Base-by-base conservation (phyloP, 2,113 vertebrate species). In the Toxostoma redivivum region DNA sequence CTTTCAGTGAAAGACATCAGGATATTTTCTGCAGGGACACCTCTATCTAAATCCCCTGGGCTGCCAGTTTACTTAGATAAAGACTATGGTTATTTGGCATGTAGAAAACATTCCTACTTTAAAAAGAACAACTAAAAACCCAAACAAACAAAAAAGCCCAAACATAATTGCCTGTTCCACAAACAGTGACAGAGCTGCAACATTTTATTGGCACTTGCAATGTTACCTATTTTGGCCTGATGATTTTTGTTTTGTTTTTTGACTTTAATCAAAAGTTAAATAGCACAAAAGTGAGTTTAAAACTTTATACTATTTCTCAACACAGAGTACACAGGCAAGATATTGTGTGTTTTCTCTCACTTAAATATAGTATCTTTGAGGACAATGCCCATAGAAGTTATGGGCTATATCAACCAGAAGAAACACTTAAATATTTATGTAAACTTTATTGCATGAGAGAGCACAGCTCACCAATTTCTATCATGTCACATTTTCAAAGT, bases 401-500 rank as follows among this genome's bases (percentile, higher is more conserved):
- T 21, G 38, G 37, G 35, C 62, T 70, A 50, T 67, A 94, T 78
- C 53, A 94, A 80, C 53, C 78, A 90, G 85, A 95, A 95, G 64
- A 72, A 89, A 65, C 31, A 61, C 72, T 94, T 82, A 80, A 86
- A 24, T 95, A 73, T 95, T 96, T 95, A 96, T 84, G 62, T 93
- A 94, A 96, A 95, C 33, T 51, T 51, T 58, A 48, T 12, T 88
- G 85, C 87, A 82, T 92, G 81, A 95, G 45, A 92, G 72, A 92
- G 24, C 87, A 78, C 83, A 93, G 82, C 47, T 92, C 85, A 90
- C 70, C 65, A 53, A 60, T 90, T 96, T 88, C 65, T 83, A 94
- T 96, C 91, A 95, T 53, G 60, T 82, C 86, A 57, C 38, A 72
- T 95, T 97, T 95, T 76, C 91, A 95, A 95, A 90, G 66, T 85